A percentile compares a stretch with the other conserved stretches of the same genome.
Conservation (phyloP, 1,140 invertebrate species). For the Calliphora vicina region DNA sequence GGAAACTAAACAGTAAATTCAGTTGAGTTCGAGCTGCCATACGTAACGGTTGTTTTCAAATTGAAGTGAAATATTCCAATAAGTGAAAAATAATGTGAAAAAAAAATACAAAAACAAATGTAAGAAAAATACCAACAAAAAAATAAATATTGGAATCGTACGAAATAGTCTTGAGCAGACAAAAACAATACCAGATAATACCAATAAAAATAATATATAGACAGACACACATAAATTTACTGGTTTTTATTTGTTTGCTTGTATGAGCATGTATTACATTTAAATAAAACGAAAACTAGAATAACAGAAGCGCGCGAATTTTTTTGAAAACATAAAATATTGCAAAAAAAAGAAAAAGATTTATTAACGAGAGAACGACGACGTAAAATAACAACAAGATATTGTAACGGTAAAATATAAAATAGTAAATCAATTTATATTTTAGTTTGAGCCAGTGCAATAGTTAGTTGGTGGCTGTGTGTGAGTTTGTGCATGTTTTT, state of each 20-base stretch:
- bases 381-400: neutral
- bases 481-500: neutral
- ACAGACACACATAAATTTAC: too few species aligned
- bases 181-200: conserved; percentile 1
- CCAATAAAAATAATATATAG: neutral
- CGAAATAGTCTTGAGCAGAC: neutral
- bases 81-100: neutral
- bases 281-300: neutral
- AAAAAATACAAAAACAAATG: neutral
- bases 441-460: neutral
- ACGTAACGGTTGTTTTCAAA: conserved; percentile 31
- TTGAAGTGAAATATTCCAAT: neutral
- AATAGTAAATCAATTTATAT: neutral
- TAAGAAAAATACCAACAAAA: neutral
- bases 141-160: neutral
- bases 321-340: neutral
- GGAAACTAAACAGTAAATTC: conserved; percentile 20
- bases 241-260: too few species aligned
- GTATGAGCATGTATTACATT: neutral
- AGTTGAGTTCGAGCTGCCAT: conserved; percentile 41
- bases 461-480: too few species aligned
- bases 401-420: neutral
- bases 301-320: conserved; percentile 10
- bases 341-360: conserved; percentile 1
- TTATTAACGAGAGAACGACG: neutral